Conservation (phyloP, 2,888 invertebrate genomes). For the Hyposoter didymator region DNA sequence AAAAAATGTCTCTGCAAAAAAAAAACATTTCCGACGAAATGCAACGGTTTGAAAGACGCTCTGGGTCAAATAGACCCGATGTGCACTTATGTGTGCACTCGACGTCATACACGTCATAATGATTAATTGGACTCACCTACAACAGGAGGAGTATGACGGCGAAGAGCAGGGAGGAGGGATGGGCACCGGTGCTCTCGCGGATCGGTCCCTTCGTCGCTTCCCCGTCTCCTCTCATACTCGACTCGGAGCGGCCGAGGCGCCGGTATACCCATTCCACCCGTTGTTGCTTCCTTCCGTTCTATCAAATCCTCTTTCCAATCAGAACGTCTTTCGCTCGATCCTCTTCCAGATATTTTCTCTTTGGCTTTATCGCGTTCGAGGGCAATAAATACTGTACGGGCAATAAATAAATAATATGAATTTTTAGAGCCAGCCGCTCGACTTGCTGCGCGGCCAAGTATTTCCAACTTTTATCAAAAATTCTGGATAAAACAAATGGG, state of each 20-base stretch:
- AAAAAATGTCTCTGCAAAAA: no score
- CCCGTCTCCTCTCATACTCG: conserved; percentile 50
- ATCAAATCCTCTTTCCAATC: neutral
- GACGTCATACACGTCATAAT: neutral
- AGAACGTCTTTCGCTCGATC: neutral
- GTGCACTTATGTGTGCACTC: no score
- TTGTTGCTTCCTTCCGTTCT: conserved; percentile 7
- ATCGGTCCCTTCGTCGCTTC: conserved; percentile 20
- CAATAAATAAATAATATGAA: neutral
- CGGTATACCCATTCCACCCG: conserved; percentile 54
- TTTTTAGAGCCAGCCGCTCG: neutral
- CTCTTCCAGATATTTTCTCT: neutral
- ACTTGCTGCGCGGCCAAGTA: neutral
- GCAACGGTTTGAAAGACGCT: no score
- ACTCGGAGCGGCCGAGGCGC: conserved; percentile 45
- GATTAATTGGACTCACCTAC: neutral
- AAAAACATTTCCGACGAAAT: no score
- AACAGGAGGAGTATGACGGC: conserved; percentile 1
- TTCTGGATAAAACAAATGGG: neutral
- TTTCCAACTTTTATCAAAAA: neutral
- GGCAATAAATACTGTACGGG: neutral
- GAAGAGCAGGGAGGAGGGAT: conserved; percentile 6
- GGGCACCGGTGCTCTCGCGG: conserved; percentile 50
- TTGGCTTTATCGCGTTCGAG: neutral
- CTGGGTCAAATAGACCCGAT: no score